phyloP scores from a whole-genome alignment of 2,113 vertebrate species.

The Tragulus kanchil region DNA sequence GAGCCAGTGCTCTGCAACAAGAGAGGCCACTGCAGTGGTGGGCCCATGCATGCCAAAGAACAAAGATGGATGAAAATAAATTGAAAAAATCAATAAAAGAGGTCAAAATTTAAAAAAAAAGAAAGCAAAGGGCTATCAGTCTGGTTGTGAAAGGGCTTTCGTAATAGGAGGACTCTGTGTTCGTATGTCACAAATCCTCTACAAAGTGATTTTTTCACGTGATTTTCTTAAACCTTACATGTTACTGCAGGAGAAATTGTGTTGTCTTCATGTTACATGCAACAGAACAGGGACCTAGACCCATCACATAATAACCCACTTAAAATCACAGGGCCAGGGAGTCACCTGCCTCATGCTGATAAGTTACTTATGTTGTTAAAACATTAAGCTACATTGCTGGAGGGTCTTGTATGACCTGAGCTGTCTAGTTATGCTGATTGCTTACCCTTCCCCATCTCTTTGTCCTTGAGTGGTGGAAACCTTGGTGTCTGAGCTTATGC shows the following conservation, averaged over 20 bases:
- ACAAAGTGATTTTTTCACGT: not conserved
- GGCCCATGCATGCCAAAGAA: too few species aligned
- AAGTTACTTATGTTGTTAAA: not conserved
- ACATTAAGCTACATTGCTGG: not conserved
- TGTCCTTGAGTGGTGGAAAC: not conserved
- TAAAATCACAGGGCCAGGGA: not conserved
- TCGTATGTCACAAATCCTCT: not conserved
- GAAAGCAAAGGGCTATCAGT: too few species aligned
- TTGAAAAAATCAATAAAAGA: too few species aligned
- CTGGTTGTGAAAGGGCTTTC: not conserved
- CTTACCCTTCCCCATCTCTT: not conserved
- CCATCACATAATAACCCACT: not conserved
- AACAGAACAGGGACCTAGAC: not conserved
- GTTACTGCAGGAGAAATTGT: not conserved
- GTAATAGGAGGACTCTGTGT: not conserved
- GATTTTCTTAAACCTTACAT: not conserved
- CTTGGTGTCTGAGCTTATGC: not conserved
- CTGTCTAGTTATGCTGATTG: not conserved
- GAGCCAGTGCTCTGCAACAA: too few species aligned
- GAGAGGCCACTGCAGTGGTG: too few species aligned
- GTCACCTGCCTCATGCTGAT: not conserved
- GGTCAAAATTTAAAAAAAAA: too few species aligned
- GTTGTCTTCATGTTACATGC: not conserved
- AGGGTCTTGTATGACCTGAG: not conserved
- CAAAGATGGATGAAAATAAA: too few species aligned